Conservation (phyloP, 2,888 invertebrate species). For the Adelognathus sp. region DNA sequence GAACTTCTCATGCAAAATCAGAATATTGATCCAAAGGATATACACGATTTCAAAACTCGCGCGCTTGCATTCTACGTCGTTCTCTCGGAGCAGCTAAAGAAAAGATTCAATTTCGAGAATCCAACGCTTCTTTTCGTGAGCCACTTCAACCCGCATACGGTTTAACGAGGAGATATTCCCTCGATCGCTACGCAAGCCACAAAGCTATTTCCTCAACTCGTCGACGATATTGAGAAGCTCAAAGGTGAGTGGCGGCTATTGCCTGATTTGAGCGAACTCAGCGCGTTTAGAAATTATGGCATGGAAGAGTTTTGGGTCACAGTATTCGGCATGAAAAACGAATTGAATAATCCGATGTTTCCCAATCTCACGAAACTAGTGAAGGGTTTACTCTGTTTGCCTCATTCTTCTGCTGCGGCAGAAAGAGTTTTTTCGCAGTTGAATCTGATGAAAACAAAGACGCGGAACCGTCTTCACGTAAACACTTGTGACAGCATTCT, state of each 20-base stretch:
- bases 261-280: conserved; percentile 19
- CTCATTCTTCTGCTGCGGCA: conserved; percentile 44
- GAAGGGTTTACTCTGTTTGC: conserved; percentile 28
- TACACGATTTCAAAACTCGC: conserved; percentile 33
- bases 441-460: conserved; percentile 42
- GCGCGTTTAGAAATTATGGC: too few species aligned
- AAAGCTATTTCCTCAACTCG: conserved; percentile 28
- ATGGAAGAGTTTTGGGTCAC: too few species aligned
- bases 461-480: conserved; percentile 33
- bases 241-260: conserved; percentile 37
- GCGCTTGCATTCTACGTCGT: conserved; percentile 28
- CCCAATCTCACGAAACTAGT: conserved; percentile 37
- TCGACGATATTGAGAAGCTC: conserved; percentile 26
- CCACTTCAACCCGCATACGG: conserved; percentile 27
- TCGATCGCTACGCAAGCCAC: conserved; percentile 23
- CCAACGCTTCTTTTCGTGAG: conserved; percentile 21
- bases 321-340: too few species aligned
- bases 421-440: conserved; percentile 42
- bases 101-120: conserved; percentile 23
- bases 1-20: conserved; percentile 3
- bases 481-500: conserved; percentile 35
- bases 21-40: conserved; percentile 27
- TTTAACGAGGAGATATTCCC: conserved; percentile 1
- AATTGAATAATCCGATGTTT: too few species aligned
- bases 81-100: conserved; percentile 32